A percentile compares a stretch with the other conserved stretches of the same genome.
Conservation (phyloP, 2,888 invertebrate genomes). For the Amphiduros pacificus region DNA sequence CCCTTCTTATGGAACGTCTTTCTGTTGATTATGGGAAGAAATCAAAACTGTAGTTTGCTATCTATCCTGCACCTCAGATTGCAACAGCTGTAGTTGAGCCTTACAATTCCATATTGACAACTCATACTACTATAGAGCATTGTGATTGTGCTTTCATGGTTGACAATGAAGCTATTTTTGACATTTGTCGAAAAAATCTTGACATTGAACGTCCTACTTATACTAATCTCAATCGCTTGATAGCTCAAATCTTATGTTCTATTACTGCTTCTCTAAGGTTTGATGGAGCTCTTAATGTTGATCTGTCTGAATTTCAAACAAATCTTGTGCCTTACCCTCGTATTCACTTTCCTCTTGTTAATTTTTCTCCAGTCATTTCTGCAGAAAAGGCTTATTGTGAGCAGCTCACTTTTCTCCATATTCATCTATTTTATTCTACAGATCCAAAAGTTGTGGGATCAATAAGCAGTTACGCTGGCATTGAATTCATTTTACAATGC, state of each 20-base stretch:
- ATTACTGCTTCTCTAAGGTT: conserved; percentile 56
- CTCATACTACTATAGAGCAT: background rate
- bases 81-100: background rate
- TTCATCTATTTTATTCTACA: no score
- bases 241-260: conserved; percentile 60
- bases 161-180: background rate
- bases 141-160: background rate
- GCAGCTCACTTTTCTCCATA: no score
- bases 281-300: conserved; percentile 61
- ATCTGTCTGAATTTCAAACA: conserved; percentile 60
- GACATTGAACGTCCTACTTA: conserved; percentile 26
- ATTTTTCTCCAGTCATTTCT: no score
- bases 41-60: background rate
- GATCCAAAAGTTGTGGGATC: no score
- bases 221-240: conserved; percentile 22
- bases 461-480: no score
- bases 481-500: no score
- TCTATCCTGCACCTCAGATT: background rate
- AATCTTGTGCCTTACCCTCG: conserved; percentile 60
- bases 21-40: background rate
- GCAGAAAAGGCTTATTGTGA: no score
- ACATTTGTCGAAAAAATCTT: background rate
- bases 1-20: background rate
- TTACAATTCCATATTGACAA: background rate
- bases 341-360: conserved; percentile 88